Conservation (phyloP, 2,113 vertebrate genomes). For the Alaudala cheleensis region DNA sequence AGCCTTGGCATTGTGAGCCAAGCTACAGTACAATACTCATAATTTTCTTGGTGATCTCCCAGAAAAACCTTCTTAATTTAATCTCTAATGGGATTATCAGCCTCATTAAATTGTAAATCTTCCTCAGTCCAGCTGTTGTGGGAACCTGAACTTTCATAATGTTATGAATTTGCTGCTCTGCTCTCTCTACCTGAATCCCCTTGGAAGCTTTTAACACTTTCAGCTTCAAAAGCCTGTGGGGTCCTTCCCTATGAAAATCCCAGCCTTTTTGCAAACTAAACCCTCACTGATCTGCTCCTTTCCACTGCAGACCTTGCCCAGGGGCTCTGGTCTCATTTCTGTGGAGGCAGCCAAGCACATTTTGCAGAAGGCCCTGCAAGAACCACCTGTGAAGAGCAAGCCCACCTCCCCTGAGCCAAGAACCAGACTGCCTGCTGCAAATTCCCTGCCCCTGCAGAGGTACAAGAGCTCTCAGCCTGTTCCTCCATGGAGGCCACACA, state of each 20-base stretch:
- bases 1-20: background rate
- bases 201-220: background rate
- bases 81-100: constrained; percentile 60
- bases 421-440: background rate
- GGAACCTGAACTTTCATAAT: constrained; percentile 41
- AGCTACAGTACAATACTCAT: constrained; percentile 10
- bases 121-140: constrained; percentile 38
- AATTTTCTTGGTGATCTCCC: constrained; percentile 38
- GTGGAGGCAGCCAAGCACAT: background rate
- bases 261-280: background rate
- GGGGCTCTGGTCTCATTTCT: background rate
- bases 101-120: constrained; percentile 40
- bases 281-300: background rate
- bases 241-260: background rate
- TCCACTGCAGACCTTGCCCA: background rate
- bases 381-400: background rate
- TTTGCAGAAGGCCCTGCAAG: background rate
- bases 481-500: background rate
- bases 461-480: background rate
- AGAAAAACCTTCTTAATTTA: constrained; percentile 55
- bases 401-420: background rate
- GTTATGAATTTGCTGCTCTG: background rate
- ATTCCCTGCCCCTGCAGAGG: background rate
- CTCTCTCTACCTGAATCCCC: background rate
- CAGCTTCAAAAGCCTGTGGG: background rate